Evolutionary conservation across 2,113 vertebrate genomes (phyloP).

Genomic region (Nettapus auritus): DNA sequence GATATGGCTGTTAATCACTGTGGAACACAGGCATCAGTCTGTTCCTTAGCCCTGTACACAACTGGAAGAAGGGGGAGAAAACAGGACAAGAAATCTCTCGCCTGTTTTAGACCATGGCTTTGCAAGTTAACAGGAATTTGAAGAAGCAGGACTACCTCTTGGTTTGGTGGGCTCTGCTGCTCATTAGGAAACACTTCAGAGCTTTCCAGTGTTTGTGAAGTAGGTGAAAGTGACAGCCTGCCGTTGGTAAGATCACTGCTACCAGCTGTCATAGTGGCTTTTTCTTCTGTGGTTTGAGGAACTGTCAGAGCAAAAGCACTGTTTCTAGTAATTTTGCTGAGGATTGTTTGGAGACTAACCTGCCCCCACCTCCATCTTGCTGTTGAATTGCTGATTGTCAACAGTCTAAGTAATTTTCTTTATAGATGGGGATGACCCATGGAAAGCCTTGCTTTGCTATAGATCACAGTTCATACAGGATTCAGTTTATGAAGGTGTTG

Average conservation of each 20-base stretch:
- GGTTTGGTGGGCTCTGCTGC: neutral
- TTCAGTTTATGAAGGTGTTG: neutral
- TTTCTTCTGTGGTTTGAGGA: neutral
- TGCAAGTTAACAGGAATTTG: neutral
- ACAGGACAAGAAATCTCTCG: neutral
- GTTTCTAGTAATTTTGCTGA: neutral
- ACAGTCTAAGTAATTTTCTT: neutral
- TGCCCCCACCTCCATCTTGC: neutral
- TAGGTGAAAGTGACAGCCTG: neutral
- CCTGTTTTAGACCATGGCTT: neutral
- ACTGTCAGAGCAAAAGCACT: neutral
- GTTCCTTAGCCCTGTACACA: neutral
- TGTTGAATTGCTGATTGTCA: neutral
- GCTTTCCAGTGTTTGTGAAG: neutral
- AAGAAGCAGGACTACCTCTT: neutral
- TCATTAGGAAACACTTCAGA: neutral
- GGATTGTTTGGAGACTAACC: neutral
- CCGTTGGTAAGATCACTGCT: neutral
- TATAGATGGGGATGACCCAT: rapidly evolving
- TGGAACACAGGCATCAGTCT: neutral
- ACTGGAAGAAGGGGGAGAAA: neutral
- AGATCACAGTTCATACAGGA: neutral
- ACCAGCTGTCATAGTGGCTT: neutral
- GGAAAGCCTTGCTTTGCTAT: neutral
- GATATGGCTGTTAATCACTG: neutral